phyloP scores from a whole-genome alignment of 2,888 invertebrate genomes.

The Rhaphigaster nebulosa region DNA sequence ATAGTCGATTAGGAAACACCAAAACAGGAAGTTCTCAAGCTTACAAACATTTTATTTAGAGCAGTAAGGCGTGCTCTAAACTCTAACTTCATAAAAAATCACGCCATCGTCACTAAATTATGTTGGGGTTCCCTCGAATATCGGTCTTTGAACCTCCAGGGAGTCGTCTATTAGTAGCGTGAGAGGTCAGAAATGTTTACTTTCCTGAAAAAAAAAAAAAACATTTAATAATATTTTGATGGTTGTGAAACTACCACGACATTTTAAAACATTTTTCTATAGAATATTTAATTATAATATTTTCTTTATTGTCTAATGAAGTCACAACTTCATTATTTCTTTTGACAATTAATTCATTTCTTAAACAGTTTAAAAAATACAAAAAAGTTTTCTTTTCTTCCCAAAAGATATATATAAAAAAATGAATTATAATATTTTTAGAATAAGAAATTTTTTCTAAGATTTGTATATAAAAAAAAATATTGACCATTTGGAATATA shows the following conservation, averaged over 20 bases:
- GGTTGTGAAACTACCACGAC: not conserved
- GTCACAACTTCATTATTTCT: not conserved
- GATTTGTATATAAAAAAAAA: no score
- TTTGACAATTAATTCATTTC: not conserved
- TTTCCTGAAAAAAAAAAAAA: not conserved
- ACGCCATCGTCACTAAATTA: not conserved
- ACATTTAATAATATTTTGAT: not conserved
- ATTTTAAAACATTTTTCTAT: not conserved
- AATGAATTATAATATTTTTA: no score
- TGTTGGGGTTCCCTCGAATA: not conserved
- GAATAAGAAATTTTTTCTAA: no score
- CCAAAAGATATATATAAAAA: no score
- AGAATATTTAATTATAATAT: not conserved
- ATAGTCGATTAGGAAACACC: not conserved
- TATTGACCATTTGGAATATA: not conserved
- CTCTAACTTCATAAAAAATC: not conserved
- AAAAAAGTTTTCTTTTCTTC: not conserved
- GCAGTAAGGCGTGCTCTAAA: not conserved
- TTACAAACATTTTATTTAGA: constrained; percentile 32
- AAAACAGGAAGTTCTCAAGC: not conserved
- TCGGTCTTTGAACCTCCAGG: not conserved
- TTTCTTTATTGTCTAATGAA: not conserved
- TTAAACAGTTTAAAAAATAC: not conserved
- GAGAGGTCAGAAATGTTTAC: constrained; percentile 25
- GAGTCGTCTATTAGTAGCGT: not conserved